Evolutionary conservation across 2,797 vertebrate genomes (phyloP).

Genomic region (Cichlasoma orientale): DNA sequence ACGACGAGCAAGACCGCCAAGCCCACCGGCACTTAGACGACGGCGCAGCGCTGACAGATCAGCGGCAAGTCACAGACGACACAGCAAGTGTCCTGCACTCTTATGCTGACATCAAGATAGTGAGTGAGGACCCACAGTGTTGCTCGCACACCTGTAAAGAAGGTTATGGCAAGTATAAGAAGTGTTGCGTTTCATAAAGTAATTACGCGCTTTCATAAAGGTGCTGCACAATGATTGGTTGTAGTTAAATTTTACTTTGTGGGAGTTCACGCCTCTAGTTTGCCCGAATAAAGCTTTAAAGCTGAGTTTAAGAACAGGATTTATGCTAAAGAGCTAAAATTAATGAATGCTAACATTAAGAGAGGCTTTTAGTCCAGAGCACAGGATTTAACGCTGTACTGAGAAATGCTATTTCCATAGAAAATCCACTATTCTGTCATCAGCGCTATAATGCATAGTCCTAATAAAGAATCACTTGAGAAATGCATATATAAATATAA

Average conservation of each 20-base stretch:
- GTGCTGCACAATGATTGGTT: slow-evolving; percentile 53
- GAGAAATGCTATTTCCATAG: background rate
- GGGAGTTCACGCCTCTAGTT: slow-evolving; percentile 40
- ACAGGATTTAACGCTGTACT: background rate
- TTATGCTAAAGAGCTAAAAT: background rate
- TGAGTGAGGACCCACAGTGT: slow-evolving; percentile 6
- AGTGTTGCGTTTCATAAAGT: slow-evolving; percentile 47
- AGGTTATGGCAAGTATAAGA: slow-evolving; percentile 44
- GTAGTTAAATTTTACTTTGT: slow-evolving; percentile 18
- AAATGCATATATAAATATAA: slow-evolving; percentile 9
- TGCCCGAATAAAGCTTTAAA: slow-evolving; percentile 26
- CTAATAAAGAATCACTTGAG: background rate
- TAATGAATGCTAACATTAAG: slow-evolving; percentile 3
- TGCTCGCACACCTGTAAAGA: slow-evolving; percentile 31
- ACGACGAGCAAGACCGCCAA: background rate
- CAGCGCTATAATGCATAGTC: background rate
- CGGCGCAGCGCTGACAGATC: background rate
- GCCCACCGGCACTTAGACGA: slow-evolving; percentile 10
- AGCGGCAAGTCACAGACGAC: background rate
- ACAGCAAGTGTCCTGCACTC: background rate
- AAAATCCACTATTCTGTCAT: background rate
- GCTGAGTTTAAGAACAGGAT: background rate
- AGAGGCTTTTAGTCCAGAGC: background rate
- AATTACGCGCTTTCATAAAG: slow-evolving; percentile 63
- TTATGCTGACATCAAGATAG: background rate